Percentiles rank a stretch among this genome's conserved stretches.
Evolutionary conservation across 2,113 vertebrate genomes (phyloP).

Genomic region (Bolborhynchus lineola): DNA sequence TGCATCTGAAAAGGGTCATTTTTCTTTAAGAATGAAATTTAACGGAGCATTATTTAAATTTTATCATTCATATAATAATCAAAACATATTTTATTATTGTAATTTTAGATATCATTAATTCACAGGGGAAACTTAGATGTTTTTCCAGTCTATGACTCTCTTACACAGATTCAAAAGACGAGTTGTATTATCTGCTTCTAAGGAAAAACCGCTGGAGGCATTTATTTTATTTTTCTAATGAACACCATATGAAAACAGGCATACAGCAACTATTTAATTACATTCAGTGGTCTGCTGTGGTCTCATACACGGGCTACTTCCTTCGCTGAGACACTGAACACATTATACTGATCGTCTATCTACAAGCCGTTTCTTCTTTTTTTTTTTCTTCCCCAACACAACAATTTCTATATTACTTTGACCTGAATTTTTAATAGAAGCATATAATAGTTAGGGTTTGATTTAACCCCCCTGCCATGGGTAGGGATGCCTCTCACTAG

Average conservation of each 20-base stretch:
- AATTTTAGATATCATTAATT: conserved; percentile 54
- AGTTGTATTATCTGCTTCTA: conserved; percentile 40
- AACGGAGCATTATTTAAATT: neutral
- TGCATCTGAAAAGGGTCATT: conserved; percentile 6
- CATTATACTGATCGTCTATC: neutral
- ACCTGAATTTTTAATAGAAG: neutral
- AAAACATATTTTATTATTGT: conserved; percentile 28
- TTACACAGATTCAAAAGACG: conserved; percentile 32
- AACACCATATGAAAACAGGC: conserved; percentile 37
- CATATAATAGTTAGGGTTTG: neutral
- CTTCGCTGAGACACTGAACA: neutral
- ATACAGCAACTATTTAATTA: conserved; percentile 49
- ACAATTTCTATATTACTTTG: neutral
- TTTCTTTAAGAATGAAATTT: neutral
- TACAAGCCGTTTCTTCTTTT: neutral
- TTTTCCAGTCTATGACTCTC: conserved; percentile 12
- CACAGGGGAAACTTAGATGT: conserved; percentile 13
- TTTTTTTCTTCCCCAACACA: neutral
- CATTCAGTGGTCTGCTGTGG: neutral
- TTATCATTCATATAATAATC: conserved; percentile 18
- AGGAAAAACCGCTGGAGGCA: conserved; percentile 42
- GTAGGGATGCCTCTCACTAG: neutral
- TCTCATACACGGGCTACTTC: neutral
- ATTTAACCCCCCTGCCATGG: neutral
- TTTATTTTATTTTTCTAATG: conserved; percentile 54